phyloP scores from a whole-genome alignment of 2,888 invertebrate genomes.

The Eupithecia inturbata region DNA sequence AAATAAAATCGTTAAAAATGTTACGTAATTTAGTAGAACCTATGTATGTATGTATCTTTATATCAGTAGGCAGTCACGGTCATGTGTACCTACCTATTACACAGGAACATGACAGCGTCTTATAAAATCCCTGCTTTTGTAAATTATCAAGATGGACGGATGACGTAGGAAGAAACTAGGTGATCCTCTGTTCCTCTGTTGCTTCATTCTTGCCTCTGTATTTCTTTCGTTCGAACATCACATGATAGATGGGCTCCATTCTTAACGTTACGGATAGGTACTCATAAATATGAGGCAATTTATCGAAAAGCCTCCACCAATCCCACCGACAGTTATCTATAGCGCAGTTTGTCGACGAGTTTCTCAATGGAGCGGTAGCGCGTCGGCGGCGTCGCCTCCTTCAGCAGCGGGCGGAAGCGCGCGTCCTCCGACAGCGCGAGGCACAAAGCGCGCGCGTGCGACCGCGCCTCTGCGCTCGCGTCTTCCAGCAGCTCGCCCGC shows the following conservation, averaged over 20 bases:
- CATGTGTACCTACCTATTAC: no score
- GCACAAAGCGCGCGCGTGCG: conserved; percentile 91
- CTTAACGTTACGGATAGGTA: background rate
- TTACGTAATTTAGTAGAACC: no score
- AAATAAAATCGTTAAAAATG: background rate
- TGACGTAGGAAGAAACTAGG: background rate
- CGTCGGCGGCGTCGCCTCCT: conserved; percentile 91
- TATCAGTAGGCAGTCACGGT: no score
- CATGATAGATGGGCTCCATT: background rate
- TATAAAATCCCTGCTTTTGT: background rate
- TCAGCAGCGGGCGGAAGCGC: conserved; percentile 89
- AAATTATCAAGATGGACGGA: background rate
- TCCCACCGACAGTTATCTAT: conserved; percentile 51
- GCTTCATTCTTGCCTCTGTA: background rate
- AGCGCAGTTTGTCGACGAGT: conserved; percentile 85
- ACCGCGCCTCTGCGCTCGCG: conserved; percentile 93
- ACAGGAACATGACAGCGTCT: background rate
- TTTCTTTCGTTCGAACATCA: background rate
- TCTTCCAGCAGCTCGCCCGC: conserved; percentile 94
- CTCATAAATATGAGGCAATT: background rate
- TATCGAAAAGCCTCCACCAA: background rate
- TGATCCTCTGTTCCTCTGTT: background rate
- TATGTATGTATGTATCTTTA: no score
- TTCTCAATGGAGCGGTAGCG: conserved; percentile 93
- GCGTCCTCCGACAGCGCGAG: conserved; percentile 88